Base-by-base conservation (phyloP, 2,797 vertebrate genomes). In the Semotilus atromaculatus region DNA sequence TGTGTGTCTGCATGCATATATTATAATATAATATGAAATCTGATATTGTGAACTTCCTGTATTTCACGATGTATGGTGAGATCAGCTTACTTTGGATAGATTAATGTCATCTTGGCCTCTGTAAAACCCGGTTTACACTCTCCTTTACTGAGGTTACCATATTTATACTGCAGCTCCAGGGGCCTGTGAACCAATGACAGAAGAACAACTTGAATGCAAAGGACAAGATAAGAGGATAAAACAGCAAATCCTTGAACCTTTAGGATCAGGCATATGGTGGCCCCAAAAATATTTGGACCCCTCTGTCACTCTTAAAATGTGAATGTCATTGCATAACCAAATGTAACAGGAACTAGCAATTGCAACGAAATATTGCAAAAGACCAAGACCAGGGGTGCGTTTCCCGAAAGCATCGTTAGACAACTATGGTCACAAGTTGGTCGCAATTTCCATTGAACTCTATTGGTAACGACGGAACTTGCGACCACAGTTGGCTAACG, bases 61-160 rank as follows among this genome's bases (percentile, higher is more conserved):
- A 19, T 70, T 80, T 82, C 34, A 80, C 3, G 38, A 48, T 9
- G 71, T 84, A 26, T n/a, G 34, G 29, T 53, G 2, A 77, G 34
- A 51, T 55, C 18, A 68, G 93, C 97, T 96, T 95, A 97, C 97
- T 96, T 96, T 92, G 97, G 97, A 88, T 97, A 97, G 92, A 97
- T 96, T 91, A 95, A 93, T 19, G 94, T 95, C 97, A 98, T 98
- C 92, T 97, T 94, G 26, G 96, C 96, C 80, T 96, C 96, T 23
- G 96, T 92, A 86, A 95, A 97, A 80, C 96, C 96, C 5, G 96
- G 96, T 70, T 95, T 97, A 92, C 97, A 98, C 86, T 91, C 90
- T 87, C 96, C 96, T 67, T 97, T 96, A 64, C 97, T 97, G 88
- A 97, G 95, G 92, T 98, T 97, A 64, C 95, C 94, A 31, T 97